Base-by-base conservation (phyloP, 2,113 vertebrate species). In the Poicephalus gulielmi region DNA sequence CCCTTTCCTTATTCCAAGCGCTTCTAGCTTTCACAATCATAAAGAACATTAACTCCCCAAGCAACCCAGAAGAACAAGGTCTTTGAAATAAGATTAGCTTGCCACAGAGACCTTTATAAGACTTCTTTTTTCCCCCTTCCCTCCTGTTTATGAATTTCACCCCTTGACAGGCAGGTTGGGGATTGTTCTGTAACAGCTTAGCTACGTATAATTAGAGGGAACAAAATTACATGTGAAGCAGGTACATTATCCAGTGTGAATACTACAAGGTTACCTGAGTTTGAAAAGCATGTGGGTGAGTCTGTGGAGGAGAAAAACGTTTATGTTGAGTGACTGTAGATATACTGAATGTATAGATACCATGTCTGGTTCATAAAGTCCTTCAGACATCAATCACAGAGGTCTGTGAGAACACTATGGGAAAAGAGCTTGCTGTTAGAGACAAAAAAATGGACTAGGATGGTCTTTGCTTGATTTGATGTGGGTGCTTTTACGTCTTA, bases 71-170 rank as follows among this genome's bases (percentile, higher is more conserved):
- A 63, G 64, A 96, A 90, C 86, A 94, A 94, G 71, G 76, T 22
- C 90, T 88, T 62, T 71, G 79, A 96, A 88, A 88, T 95, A 95
- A 93, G 86, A 90, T 92, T 95, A 92, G 33, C 69, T 90, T 83
- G 15, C 68, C 50, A 43, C 43, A 47, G 60, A 94, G 39, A 46
- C 66, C 47, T 91, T 95, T 64, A 3, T 35, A 84, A 55, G 52
- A 22, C 23, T 27, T 44, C 37, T 55, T 85, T 57, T 50, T 49
- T 11, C 3, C 10, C 1, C 2, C 16, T 83, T 77, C 35, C 44
- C 28, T 88, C 46, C 69, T 82, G 30, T 47, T 86, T 75, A 60
- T 0, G 10, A 86, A 75, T 91, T 82, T 71, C 73, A 90, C 43
- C 57, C 31, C 46, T 90, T 92, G 83, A 92, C 69, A 93, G 49